phyloP scores from a whole-genome alignment of 2,797 vertebrate genomes.

The Chaetophractus vellerosus region DNA sequence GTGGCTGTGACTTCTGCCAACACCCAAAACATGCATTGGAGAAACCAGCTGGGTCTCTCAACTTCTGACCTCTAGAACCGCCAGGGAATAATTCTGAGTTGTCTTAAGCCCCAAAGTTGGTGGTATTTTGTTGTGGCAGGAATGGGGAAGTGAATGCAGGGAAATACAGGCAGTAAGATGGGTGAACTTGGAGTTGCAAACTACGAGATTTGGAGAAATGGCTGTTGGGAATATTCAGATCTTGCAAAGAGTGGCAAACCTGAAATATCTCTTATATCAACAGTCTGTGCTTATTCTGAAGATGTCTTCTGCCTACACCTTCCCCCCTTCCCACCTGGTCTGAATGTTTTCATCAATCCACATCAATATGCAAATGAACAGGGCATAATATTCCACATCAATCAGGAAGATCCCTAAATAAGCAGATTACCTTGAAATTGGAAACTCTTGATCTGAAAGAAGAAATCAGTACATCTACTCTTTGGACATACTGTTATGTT shows the following conservation, averaged over 20 bases:
- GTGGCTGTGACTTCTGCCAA: neutral
- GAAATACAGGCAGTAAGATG: too few relatives aligned
- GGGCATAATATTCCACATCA: fast-evolving
- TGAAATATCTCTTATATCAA: neutral
- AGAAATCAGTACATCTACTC: too few relatives aligned
- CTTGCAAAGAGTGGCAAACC: neutral
- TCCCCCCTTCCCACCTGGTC: fast-evolving
- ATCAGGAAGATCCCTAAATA: neutral
- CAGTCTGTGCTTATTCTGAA: fast-evolving
- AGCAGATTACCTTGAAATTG: fast-evolving
- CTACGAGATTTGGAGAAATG: neutral
- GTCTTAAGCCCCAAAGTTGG: neutral
- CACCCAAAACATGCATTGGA: neutral
- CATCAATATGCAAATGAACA: neutral
- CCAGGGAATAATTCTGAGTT: too few relatives aligned
- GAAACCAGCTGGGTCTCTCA: neutral
- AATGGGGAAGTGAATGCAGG: neutral
- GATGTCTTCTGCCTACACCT: neutral
- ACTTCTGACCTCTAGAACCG: neutral
- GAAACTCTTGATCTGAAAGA: neutral
- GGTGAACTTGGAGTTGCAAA: neutral
- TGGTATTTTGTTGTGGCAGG: neutral
- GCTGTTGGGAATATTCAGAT: neutral
- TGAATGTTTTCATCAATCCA: too few relatives aligned
- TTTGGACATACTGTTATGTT: too few relatives aligned